Evolutionary conservation across 23 tunicate genomes (phyloP).

Genomic region (Botrylloides violaceus): DNA sequence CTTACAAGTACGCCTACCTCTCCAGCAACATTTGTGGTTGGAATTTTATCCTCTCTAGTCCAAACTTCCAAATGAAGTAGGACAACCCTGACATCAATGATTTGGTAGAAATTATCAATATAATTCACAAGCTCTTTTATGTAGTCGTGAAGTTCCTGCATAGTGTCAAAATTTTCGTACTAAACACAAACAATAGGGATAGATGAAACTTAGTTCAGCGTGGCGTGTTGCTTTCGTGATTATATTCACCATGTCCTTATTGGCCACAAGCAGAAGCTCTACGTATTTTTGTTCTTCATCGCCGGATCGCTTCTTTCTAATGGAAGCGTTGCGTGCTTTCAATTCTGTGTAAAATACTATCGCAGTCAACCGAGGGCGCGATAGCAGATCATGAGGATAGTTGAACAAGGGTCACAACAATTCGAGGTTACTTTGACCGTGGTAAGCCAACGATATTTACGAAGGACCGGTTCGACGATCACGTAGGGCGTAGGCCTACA

Average conservation of each 20-base stretch:
- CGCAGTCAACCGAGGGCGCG: too few species aligned
- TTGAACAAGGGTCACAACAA: too few species aligned
- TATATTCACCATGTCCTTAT: constrained; percentile 32
- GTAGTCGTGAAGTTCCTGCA: constrained; percentile 22
- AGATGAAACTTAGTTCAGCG: too few species aligned
- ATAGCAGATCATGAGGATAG: too few species aligned
- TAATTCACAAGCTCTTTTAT: constrained; percentile 55
- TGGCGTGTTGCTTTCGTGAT: too few species aligned
- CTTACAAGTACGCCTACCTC: constrained; percentile 20
- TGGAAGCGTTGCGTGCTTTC: too few species aligned
- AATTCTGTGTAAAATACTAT: too few species aligned
- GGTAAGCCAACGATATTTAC: too few species aligned
- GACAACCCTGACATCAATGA: constrained; percentile 38
- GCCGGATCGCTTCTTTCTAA: neutral
- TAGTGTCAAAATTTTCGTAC: constrained; percentile 4
- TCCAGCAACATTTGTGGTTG: constrained; percentile 13
- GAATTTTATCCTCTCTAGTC: constrained; percentile 43
- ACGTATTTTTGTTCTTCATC: constrained; percentile 47
- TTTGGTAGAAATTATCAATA: constrained; percentile 35
- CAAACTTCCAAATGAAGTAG: constrained; percentile 67
- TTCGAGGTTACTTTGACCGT: too few species aligned
- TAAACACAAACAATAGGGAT: neutral
- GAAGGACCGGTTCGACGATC: too few species aligned
- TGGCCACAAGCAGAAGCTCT: constrained; percentile 56
- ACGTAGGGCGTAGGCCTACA: too few species aligned